Conservation (phyloP, 1,140 invertebrate genomes). For the Anagrus nilaparvatae region DNA sequence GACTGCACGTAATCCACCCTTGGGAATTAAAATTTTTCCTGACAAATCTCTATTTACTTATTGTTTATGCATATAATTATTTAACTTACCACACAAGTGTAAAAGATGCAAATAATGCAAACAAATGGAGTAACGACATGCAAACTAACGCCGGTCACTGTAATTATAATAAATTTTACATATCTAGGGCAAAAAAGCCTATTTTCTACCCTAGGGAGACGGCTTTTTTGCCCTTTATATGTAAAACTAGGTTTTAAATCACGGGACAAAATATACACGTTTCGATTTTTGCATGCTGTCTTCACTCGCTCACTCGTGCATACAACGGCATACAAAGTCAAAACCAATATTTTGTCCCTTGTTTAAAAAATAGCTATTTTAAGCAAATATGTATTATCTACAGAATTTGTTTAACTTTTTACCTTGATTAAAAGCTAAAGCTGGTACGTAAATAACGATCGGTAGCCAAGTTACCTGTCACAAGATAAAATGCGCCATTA, state of each 20-base stretch:
- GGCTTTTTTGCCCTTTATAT: too few species aligned
- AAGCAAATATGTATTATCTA: conserved; percentile 3
- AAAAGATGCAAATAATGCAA: conserved; percentile 84
- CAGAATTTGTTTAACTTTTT: conserved; percentile 18
- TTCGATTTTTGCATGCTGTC: background rate
- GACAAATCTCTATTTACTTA: background rate
- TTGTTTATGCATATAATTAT: background rate
- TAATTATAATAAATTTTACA: conserved; percentile 18
- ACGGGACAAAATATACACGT: background rate
- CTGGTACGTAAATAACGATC: conserved; percentile 62
- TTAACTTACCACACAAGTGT: conserved; percentile 73
- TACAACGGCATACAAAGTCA: background rate
- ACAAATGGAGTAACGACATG: conserved; percentile 74
- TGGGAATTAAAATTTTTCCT: conserved; percentile 23
- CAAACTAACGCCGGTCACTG: conserved; percentile 78
- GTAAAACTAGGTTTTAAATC: background rate
- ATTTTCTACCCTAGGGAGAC: too few species aligned
- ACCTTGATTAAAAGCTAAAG: conserved; percentile 69
- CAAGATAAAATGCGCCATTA: background rate
- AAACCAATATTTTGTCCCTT: conserved; percentile 1
- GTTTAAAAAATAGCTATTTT: conserved; percentile 5
- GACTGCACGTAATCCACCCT: conserved; percentile 88
- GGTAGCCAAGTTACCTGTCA: conserved; percentile 56
- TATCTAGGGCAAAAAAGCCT: too few species aligned
- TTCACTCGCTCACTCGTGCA: background rate